These are phyloP conservation scores for Acanthoscelides obtectus DNA, from an alignment of 2,888 invertebrate species.

Conservation along the genomic window DNA sequence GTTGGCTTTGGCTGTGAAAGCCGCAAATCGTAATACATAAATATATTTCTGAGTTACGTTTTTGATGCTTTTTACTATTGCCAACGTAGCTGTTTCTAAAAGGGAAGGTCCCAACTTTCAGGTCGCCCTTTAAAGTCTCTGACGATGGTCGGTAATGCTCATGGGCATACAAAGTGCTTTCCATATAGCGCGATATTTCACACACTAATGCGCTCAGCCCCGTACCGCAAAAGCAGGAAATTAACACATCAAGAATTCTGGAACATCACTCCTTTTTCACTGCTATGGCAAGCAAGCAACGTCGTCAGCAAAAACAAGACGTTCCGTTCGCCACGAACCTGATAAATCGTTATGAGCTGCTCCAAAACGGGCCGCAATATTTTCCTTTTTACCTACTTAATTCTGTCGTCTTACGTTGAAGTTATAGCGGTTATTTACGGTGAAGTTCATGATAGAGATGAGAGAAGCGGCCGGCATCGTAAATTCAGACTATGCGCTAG, in stretches of 20 bases:
- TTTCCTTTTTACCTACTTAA: slow-evolving; percentile 29
- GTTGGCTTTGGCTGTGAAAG: too few species aligned
- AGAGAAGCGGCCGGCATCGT: slow-evolving; percentile 7
- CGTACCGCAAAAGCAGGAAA: neutral
- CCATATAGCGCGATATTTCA: neutral
- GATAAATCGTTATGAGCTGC: slow-evolving; percentile 27
- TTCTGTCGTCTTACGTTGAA: slow-evolving; percentile 24
- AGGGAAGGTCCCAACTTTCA: too few species aligned
- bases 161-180: neutral
- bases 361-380: slow-evolving; percentile 24
- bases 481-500: neutral
- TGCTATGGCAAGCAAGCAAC: neutral
- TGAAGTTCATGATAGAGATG: slow-evolving; percentile 24
- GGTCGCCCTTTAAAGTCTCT: too few species aligned
- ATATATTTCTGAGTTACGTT: too few species aligned
- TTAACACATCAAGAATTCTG: neutral
- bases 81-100: too few species aligned
- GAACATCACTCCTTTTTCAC: neutral
- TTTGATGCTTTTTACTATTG: too few species aligned
- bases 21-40: too few species aligned
- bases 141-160: neutral
- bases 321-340: slow-evolving; percentile 19
- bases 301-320: slow-evolving; percentile 7
- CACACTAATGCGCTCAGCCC: neutral
- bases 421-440: slow-evolving; percentile 26